These are phyloP conservation scores for Cryptoprocta ferox DNA, from an alignment of 2,797 vertebrate species.

Conservation along the genomic window DNA sequence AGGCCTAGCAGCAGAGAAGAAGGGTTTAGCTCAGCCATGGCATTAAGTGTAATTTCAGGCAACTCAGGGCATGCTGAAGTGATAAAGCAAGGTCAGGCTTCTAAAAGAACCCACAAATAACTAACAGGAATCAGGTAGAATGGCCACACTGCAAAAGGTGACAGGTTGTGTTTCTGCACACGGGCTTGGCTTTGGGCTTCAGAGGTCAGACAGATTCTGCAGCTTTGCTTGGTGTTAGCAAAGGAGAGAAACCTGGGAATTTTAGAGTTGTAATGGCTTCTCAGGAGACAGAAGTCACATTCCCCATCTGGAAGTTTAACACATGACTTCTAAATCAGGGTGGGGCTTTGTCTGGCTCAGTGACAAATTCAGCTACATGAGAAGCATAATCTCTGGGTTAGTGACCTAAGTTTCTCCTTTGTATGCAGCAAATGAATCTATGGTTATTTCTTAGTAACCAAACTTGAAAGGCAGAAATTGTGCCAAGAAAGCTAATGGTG, in stretches of 20 bases:
- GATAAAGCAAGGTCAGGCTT: neutral
- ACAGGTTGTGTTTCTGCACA: neutral
- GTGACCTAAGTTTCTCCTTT: neutral
- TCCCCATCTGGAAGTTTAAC: constrained; percentile 30
- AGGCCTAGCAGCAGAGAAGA: neutral
- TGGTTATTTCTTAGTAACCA: constrained; percentile 21
- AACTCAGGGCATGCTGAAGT: neutral
- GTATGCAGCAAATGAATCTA: neutral
- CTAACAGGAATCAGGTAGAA: neutral
- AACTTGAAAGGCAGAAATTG: constrained; percentile 6
- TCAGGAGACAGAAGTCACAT: constrained; percentile 14
- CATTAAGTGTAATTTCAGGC: neutral
- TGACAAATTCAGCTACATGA: neutral
- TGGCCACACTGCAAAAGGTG: neutral
- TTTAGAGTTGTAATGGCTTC: neutral
- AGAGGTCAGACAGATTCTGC: neutral
- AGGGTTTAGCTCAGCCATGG: neutral
- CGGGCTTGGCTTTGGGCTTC: neutral
- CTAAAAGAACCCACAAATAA: neutral
- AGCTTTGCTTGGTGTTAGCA: neutral
- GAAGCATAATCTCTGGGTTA: neutral
- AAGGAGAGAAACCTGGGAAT: constrained; percentile 7
- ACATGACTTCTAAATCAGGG: constrained; percentile 37
- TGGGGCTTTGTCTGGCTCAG: neutral
- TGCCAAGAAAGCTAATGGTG: constrained; percentile 7